Evolutionary conservation across 2,888 invertebrate species (phyloP), one percentile per base, ranked within the genome.

Genomic region (Gastrophysa polygoni): DNA sequence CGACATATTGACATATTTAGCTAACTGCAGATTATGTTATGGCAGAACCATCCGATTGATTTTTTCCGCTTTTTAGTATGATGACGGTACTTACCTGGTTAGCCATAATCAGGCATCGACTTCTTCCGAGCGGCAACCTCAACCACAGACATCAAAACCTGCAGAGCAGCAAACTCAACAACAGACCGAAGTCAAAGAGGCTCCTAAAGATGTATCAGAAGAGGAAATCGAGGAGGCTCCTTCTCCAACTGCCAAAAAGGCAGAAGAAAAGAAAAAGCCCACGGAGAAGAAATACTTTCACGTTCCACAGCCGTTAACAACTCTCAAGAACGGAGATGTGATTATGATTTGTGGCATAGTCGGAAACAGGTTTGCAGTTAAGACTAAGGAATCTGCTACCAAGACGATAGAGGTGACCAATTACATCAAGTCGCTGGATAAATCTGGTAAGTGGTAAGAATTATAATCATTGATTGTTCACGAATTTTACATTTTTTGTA

Each of bases 301-400:
- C 44, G 17, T 67, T 24, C 68, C 71, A 0, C 55, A 64, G 17
- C 61, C 67, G 8, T 14, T 67, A 7, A 34, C 21, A 21, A n/a
- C 55, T 16, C 38, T 74, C 1, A 55, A 67, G 58, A 55, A 69
- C 56, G 70, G 64, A 6, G 69, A 74, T 55, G 67, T 59, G 46
- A 73, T 77, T 0, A 69, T 74, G 59, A 55, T 77, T 14, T 52
- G 73, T 2, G 66, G 64, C 20, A 49, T 67, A 28, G 51, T 64
- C 2, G 63, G 64, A 8, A 64, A 63, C n/a, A 66, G 63, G 57
- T 67, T 78, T 11, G 66, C 68, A 11, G 63, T 77, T 11, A 69
- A 72, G 52, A 78, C 73, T 4, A 76, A 60, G 56, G 75, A 75
- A 28, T 71, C 70, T 24, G 63, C 67, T 21, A 44, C 38, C 1